These are phyloP conservation scores for Diplodus puntazzo DNA, from an alignment of 2,797 vertebrate species.

Conservation along the genomic window DNA sequence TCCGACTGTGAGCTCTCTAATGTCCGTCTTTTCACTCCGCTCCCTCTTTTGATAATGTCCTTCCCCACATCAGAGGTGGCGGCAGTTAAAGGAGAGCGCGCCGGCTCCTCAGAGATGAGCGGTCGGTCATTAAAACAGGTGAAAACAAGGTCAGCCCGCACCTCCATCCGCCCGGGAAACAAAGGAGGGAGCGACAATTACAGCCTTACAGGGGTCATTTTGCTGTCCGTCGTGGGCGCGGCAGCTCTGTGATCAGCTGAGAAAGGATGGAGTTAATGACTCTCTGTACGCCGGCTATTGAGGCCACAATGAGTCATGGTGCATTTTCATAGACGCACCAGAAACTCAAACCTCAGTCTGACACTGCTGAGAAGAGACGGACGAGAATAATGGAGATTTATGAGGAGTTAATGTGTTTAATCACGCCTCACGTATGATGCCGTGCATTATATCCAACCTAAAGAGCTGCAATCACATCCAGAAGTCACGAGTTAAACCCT, in stretches of 20 bases:
- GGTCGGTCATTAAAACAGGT: slow-evolving; percentile 56
- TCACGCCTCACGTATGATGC: not conserved
- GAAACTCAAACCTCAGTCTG: slow-evolving; percentile 18
- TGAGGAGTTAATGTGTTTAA: not conserved
- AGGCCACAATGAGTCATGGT: slow-evolving; percentile 45
- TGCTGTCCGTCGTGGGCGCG: slow-evolving; percentile 23
- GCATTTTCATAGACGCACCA: slow-evolving; percentile 18
- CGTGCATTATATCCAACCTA: not conserved
- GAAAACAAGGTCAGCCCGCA: slow-evolving; percentile 64
- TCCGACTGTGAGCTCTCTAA: slow-evolving; percentile 21
- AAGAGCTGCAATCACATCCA: not conserved
- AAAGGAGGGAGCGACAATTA: slow-evolving; percentile 55
- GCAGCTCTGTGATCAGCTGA: slow-evolving; percentile 52
- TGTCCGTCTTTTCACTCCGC: slow-evolving; percentile 17
- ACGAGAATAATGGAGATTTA: not conserved
- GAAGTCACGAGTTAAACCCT: not conserved
- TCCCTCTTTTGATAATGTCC: slow-evolving; percentile 41
- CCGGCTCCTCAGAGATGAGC: slow-evolving; percentile 30
- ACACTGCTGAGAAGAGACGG: not conserved
- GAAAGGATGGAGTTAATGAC: slow-evolving; percentile 29
- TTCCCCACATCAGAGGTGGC: slow-evolving; percentile 44
- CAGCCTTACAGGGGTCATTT: slow-evolving; percentile 58
- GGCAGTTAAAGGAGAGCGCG: slow-evolving; percentile 39
- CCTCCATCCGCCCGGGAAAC: slow-evolving; percentile 50
- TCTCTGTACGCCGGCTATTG: slow-evolving; percentile 22